Percentiles rank a stretch among this genome's conserved stretches.
phyloP scores from a whole-genome alignment of 2,797 vertebrate genomes.

The Netta rufina region DNA sequence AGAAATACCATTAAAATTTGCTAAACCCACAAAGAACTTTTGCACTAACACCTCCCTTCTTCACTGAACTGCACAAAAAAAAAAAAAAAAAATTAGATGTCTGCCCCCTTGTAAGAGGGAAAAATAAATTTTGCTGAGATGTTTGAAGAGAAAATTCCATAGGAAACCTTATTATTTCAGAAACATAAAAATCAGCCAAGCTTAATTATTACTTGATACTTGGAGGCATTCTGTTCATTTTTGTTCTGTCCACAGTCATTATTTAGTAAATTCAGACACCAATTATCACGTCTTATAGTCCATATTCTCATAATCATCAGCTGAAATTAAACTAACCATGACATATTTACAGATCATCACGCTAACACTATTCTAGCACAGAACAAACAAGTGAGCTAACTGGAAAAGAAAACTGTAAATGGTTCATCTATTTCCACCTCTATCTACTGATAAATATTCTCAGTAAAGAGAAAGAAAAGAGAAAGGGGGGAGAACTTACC shows the following conservation, averaged over 20 bases:
- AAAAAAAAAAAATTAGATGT: background rate
- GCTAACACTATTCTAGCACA: background rate
- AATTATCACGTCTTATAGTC: background rate
- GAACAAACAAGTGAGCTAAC: background rate
- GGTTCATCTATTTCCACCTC: background rate
- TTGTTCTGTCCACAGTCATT: background rate
- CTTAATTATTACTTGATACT: background rate
- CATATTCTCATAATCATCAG: background rate
- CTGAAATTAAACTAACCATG: background rate
- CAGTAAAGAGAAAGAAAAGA: too few relatives aligned
- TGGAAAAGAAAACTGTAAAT: background rate
- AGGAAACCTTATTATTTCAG: background rate
- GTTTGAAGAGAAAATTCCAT: background rate
- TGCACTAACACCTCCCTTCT: background rate
- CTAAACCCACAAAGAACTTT: background rate
- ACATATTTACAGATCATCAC: background rate
- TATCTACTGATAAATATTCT: background rate
- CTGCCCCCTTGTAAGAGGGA: background rate
- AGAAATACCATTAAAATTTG: background rate
- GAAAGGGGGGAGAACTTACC: background rate
- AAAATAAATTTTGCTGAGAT: background rate
- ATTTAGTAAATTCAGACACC: background rate
- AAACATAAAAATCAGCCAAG: background rate
- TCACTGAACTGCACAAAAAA: background rate
- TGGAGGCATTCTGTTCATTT: background rate